Conservation (phyloP, 23 tunicate species). For the Clavelina lepadiformis region DNA sequence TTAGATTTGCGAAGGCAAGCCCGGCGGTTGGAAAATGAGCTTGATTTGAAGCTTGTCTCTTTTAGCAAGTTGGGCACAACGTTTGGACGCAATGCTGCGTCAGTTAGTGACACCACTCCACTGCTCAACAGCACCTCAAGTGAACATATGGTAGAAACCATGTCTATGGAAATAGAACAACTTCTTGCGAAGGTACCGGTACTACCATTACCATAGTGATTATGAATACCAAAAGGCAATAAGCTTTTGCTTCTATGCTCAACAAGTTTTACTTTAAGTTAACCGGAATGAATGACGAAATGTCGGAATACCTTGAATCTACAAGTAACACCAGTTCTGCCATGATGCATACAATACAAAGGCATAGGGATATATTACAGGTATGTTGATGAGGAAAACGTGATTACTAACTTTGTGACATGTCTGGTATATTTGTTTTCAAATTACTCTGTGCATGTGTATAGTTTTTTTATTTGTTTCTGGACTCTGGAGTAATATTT, state of each 20-base stretch:
- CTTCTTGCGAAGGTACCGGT: constrained; percentile 63
- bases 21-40: constrained; percentile 78
- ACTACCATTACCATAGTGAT: not conserved
- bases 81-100: constrained; percentile 18
- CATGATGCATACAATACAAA: constrained; percentile 77
- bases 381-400: constrained; percentile 15
- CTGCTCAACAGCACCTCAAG: constrained; percentile 63
- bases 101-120: constrained; percentile 34
- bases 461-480: not conserved
- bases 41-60: constrained; percentile 83
- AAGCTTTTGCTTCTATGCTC: not conserved
- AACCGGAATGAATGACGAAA: constrained; percentile 87
- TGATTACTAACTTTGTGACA: too few relatives aligned
- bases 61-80: constrained; percentile 90
- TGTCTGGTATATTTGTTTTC: not conserved
- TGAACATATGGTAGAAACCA: constrained; percentile 90
- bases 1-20: constrained; percentile 84
- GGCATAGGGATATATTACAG: constrained; percentile 95
- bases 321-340: constrained; percentile 52
- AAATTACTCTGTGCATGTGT: not conserved
- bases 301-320: constrained; percentile 72
- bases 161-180: constrained; percentile 98
- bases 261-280: constrained; percentile 28
- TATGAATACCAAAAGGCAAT: not conserved
- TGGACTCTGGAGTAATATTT: not conserved